Evolutionary conservation across 1,140 invertebrate species (phyloP), one percentile per base, ranked within the genome.

Genomic region (Caligus rogercresseyi): DNA sequence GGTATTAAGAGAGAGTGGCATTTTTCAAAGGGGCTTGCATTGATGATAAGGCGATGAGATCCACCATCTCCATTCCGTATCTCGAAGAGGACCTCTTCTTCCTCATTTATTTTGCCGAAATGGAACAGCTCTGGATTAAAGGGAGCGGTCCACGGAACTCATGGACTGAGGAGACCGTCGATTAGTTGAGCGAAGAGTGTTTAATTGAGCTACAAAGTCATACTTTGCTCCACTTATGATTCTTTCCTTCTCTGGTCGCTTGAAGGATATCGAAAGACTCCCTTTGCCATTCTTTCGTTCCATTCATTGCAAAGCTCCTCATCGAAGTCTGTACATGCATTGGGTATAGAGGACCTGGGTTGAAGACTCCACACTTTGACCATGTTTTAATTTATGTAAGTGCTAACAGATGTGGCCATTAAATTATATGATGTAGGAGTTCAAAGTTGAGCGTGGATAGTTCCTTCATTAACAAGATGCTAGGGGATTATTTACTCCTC

Each of bases 21-120:
- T 68, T 68, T 73, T 61, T 74, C 73, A 62, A 75, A 66, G 4
- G 74, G 74, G 52, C 72, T 74, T 4, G 71, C 69, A 66, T 75
- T 75, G 20, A 75, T 69, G 11, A 75, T 68, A 3, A 75, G 63
- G n/a, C 59, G 3, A 56, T 59, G 53, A 20, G 21, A 52, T 14
- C 21, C 21, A 3, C 19, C 18, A n/a, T 51, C 26, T 23, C 24
- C 20, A 1, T 56, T 21, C 51, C 25, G 16, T 21, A 24, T 26
- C 65, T 66, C 24, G 61, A 31, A 13, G 31, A 74, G 72, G 4
- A 74, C 54, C 1, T 73, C 65, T 64, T 74, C 72, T 53, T 68
- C 60, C 16, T 64, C 24, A n/a, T 69, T 67, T 11, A 74, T 68
- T 64, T 70, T 69, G 7, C 68, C 72, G 52, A 74, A 74, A 63